Conservation (phyloP, 2,113 vertebrate genomes). For the Stictonetta naevosa region DNA sequence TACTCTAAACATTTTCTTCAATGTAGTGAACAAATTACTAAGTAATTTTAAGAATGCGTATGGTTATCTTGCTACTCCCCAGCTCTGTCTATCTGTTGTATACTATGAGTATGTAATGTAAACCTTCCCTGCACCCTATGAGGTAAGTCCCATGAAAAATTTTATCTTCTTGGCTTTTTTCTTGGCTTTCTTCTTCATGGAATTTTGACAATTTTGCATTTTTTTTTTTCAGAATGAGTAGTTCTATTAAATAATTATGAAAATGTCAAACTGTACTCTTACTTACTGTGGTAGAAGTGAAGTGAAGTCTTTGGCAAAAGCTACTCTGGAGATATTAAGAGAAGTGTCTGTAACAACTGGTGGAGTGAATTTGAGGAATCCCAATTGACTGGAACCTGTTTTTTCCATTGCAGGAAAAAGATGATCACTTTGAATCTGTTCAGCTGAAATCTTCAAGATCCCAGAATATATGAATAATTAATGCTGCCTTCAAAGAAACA, state of each 20-base stretch:
- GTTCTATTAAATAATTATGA: neutral
- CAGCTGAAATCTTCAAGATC: slow-evolving; percentile 91
- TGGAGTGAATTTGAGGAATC: neutral
- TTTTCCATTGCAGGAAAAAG: slow-evolving; percentile 86
- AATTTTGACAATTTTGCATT: neutral
- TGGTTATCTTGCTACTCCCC: neutral
- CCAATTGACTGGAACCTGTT: neutral
- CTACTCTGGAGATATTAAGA: neutral
- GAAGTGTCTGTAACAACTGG: neutral
- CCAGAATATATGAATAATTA: slow-evolving; percentile 85
- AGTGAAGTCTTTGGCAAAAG: neutral
- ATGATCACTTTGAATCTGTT: slow-evolving; percentile 91
- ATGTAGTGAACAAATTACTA: neutral
- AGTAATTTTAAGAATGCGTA: neutral
- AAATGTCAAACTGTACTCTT: neutral
- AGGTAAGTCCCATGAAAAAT: neutral
- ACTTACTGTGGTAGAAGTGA: neutral
- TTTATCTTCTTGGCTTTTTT: neutral
- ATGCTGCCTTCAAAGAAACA: slow-evolving; percentile 70
- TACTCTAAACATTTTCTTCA: neutral
- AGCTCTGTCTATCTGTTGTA: neutral
- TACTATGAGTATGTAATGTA: neutral
- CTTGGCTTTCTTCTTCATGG: neutral
- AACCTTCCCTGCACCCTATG: neutral
- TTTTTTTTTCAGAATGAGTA: neutral